These are phyloP conservation scores for Hydriomena furcata DNA, from an alignment of 2,888 invertebrate species.

Conservation along the genomic window DNA sequence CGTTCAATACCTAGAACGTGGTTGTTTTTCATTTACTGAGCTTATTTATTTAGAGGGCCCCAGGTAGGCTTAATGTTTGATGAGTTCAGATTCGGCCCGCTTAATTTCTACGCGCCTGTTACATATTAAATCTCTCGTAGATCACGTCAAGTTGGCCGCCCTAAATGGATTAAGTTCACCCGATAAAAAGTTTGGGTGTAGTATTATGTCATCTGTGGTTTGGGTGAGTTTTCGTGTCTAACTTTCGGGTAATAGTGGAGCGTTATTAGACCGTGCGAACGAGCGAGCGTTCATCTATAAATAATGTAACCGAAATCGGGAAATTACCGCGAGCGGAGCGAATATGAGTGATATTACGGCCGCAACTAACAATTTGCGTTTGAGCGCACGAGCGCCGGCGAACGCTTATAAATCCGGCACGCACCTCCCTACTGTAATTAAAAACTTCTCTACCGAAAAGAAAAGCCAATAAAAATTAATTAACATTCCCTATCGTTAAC, in stretches of 20 bases:
- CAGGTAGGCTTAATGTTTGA: conserved; percentile 79
- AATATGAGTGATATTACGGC: conserved; percentile 62
- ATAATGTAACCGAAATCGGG: conserved; percentile 55
- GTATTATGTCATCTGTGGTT: conserved; percentile 35
- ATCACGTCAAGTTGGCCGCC: conserved; percentile 56
- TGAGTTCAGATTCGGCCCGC: conserved; percentile 72
- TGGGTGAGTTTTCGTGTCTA: conserved; percentile 33
- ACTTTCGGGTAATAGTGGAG: conserved; percentile 28
- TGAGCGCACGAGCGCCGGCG: conserved; percentile 39
- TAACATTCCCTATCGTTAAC: conserved; percentile 58
- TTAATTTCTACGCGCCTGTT: conserved; percentile 67
- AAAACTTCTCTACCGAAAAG: conserved; percentile 71
- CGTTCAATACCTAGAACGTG: conserved; percentile 66
- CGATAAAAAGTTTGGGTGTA: conserved; percentile 40
- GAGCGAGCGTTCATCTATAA: conserved; percentile 47
- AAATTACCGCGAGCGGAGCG: conserved; percentile 53
- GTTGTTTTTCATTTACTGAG: conserved; percentile 78
- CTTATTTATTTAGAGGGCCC: conserved; percentile 75
- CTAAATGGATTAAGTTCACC: conserved; percentile 58
- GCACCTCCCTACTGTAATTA: conserved; percentile 65
- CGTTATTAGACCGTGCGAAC: conserved; percentile 34
- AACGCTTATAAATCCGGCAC: conserved; percentile 56
- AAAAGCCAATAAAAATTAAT: conserved; percentile 72
- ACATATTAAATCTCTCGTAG: conserved; percentile 51
- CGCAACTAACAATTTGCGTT: conserved; percentile 67